Evolutionary conservation across 2,113 vertebrate species (phyloP), one percentile per base, ranked within the genome.

Genomic region (Mola mola): DNA sequence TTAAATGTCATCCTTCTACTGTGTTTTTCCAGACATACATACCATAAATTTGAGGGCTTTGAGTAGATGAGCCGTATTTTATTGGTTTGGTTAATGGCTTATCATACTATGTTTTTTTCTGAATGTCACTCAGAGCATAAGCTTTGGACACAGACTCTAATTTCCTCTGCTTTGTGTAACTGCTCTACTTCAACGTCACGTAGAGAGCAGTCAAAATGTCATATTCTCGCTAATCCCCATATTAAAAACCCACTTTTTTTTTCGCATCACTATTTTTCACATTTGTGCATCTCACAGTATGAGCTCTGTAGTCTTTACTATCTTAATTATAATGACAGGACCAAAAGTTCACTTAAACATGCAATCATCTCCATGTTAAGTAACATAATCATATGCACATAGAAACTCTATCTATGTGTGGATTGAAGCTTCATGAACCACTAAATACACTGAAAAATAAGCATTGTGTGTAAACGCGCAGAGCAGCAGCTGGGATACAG

Each of bases 221-320:
- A 71, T 46, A 55, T 59, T 69, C 40, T 10, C 51, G 22, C 72
- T 81, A 80, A 88, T 85, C 78, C 78, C 47, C 48, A 52, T 64
- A 75, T 81, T 79, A 65, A 68, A 72, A 72, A 50, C 2, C 22
- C 13, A 8, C 40, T 36, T 52, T 16, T 50, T 53, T 55, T 46
- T 67, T 46, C 52, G 21, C 49, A 47, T 73, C 60, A 17, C 42
- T 22, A 29, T 61, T 71, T 73, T 57, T 28, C 19, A 33, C 57
- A 79, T 71, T 66, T 24, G 29, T 25, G 25, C 5, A 24, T 70
- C 53, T 22, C 50, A 66, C 47, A 67, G 21, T 42, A 36, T 33
- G 11, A 15, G 34, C 36, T 50, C 43, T 21, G 29, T 5, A 59
- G 41, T 44, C 22, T 16, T 69, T 83, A 37, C 62, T 21, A 47